A percentile compares a stretch with the other conserved stretches of the same genome.
These are phyloP conservation scores for Scrobipalpa atriplicella DNA, from an alignment of 2,888 invertebrate species.

Conservation along the genomic window DNA sequence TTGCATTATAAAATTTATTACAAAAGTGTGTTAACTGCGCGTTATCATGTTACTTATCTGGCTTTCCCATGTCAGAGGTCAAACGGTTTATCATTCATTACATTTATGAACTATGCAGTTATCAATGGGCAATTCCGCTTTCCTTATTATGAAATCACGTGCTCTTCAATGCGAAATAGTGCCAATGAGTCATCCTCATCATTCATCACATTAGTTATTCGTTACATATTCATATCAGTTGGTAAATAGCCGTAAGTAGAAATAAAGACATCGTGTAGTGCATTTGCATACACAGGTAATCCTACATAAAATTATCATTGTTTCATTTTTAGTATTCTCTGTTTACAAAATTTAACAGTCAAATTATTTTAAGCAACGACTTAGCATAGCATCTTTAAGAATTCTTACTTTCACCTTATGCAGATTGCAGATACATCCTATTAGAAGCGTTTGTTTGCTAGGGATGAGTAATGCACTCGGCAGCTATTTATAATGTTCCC, in stretches of 20 bases:
- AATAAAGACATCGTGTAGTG: not conserved
- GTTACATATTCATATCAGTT: constrained; percentile 7
- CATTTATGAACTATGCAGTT: not conserved
- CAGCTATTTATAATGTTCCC: constrained; percentile 25
- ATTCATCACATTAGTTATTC: constrained; percentile 23
- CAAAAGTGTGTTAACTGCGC: not conserved
- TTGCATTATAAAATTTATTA: not conserved
- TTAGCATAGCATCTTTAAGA: no score
- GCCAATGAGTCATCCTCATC: constrained; percentile 22
- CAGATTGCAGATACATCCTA: not conserved
- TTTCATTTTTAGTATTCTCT: no score
- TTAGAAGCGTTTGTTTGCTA: constrained; percentile 16
- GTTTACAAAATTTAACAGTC: no score
- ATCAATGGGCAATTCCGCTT: constrained; percentile 9
- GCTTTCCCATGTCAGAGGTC: not conserved
- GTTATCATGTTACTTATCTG: not conserved
- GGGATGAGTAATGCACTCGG: constrained; percentile 31
- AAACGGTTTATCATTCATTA: constrained; percentile 11
- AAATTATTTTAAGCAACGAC: no score
- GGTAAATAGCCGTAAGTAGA: not conserved
- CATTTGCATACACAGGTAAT: not conserved
- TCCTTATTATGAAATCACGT: constrained; percentile 15
- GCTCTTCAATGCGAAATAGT: constrained; percentile 27
- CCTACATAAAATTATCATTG: no score
- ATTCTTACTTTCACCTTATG: not conserved